Evolutionary conservation across 2,888 invertebrate species (phyloP), one percentile per base, ranked within the genome.

Genomic region (Sphaeridia pumilis): DNA sequence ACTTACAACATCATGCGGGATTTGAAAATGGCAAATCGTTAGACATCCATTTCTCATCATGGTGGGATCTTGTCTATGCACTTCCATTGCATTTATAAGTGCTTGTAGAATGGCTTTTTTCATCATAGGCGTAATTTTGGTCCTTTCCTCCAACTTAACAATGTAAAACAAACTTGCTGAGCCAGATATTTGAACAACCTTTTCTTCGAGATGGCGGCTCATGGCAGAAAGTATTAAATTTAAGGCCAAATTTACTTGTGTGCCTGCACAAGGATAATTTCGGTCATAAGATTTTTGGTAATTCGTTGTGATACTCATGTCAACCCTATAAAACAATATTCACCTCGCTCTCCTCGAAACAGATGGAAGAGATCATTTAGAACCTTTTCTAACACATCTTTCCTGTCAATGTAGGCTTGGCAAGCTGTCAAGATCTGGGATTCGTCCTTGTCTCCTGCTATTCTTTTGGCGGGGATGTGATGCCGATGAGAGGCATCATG

Each of bases 31-130:
- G 68, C 92, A 93, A 35, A 95, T 75, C 0, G 92, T 92, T 55
- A 95, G 77, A 71, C 94, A 94, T 48, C 93, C 93, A 72, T 97
- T 95, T 50, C 94, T 76, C 80, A 95, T 86, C 90, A 95, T 92
- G 25, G 87, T 90, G 63, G 87, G 84, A 69, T 93, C 90, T 28
- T 80, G 77, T 57, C 81, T 77, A 68, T 90, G 87, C 49, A 80
- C 78, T 65, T 84, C 84, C 92, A 94, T 93, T 20, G 86, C 92
- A 67, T 88, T 84, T 31, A 94, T 74, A 49, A 93, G 73, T 1
- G 86, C 82, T 1, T 81, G 79, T 50, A 93, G 85, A 55, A 92
- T 86, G 66, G 82, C 79, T 67, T 80, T 77, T 67, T 87, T 87
- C 56, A 87, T 74, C 65, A 79, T 78, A 17, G 82, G 78, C 26